These are phyloP conservation scores for pig (Sus scrofa) DNA, from an alignment of 2,113 vertebrate genomes.

Conservation along the genomic window DNA sequence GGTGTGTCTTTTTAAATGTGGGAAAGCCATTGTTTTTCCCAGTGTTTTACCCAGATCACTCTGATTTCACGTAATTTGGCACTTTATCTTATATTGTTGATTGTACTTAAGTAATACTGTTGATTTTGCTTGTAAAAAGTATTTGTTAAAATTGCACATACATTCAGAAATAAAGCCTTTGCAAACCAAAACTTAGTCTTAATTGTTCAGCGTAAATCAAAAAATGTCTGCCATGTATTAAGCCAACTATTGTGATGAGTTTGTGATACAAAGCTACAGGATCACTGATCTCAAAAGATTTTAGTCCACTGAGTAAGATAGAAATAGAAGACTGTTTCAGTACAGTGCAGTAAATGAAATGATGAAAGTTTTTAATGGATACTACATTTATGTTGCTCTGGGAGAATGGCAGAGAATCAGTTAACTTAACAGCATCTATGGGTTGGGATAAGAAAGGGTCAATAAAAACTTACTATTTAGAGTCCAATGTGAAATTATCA, in stretches of 20 bases:
- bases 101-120: slow-evolving; percentile 40
- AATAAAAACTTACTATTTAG: not conserved
- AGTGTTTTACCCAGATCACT: not conserved
- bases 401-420: not conserved
- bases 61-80: slow-evolving; percentile 6
- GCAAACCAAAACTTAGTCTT: slow-evolving; percentile 44
- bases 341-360: not conserved
- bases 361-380: not conserved
- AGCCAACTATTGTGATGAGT: not conserved
- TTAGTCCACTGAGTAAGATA: slow-evolving; percentile 14
- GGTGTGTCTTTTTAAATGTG: not conserved
- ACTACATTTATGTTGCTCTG: not conserved
- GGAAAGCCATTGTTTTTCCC: not conserved
- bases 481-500: not conserved
- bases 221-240: not conserved
- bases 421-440: not conserved
- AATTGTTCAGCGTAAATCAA: not conserved
- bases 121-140: slow-evolving; percentile 43
- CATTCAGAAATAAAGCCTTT: slow-evolving; percentile 72
- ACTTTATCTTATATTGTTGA: slow-evolving; percentile 68
- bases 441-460: not conserved
- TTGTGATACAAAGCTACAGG: not conserved
- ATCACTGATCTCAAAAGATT: not conserved
- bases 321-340: not conserved
- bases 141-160: slow-evolving; percentile 51